phyloP scores from a whole-genome alignment of 2,113 vertebrate species.

The Mystacornis crossleyi region DNA sequence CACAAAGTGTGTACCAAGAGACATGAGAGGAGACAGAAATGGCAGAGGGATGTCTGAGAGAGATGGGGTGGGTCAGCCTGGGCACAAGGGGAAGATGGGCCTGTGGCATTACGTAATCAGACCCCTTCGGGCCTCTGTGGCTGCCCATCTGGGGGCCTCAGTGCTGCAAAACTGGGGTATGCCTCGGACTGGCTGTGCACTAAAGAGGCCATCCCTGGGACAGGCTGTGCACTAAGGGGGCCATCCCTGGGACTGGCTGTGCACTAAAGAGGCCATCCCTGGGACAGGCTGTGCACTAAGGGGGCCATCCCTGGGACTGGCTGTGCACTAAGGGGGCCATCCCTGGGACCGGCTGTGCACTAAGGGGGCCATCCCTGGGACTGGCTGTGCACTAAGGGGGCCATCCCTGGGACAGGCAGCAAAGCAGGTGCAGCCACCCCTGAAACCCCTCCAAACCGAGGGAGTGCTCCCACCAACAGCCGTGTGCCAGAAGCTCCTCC shows the following conservation, averaged over 20 bases:
- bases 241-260: too few relatives aligned
- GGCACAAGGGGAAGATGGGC: accelerated
- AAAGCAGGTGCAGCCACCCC: too few relatives aligned
- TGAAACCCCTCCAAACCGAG: neutral
- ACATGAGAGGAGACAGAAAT: neutral
- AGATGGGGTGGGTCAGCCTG: accelerated
- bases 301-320: neutral
- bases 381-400: neutral
- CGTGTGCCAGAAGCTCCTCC: accelerated
- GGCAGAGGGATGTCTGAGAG: neutral
- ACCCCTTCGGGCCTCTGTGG: accelerated
- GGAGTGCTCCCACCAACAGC: accelerated
- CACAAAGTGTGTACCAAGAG: neutral
- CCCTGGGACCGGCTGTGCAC: neutral
- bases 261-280: too few relatives aligned
- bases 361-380: neutral
- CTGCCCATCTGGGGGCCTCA: neutral
- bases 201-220: accelerated
- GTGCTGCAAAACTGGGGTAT: accelerated
- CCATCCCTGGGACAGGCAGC: neutral
- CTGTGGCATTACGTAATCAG: accelerated
- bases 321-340: accelerated
- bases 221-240: neutral
- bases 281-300: neutral
- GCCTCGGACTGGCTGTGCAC: neutral